Evolutionary conservation across 64 coral and sea anemone species (phyloP), one percentile per base, ranked within the genome.

Genomic region (Trachythela sp.): DNA sequence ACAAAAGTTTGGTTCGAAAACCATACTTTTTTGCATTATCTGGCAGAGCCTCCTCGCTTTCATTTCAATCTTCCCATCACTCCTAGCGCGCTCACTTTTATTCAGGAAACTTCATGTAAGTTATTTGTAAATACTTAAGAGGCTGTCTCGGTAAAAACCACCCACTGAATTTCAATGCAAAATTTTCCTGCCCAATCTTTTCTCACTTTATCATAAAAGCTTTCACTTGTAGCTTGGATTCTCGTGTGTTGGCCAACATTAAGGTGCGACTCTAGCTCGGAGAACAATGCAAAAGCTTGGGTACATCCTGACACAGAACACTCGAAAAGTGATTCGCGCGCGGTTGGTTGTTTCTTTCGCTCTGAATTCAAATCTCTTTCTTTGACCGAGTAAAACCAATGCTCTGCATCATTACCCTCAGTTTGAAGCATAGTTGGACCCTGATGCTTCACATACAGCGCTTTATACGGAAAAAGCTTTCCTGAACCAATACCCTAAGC

Each of bases 261-360:
- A 40, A 95, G 84, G 89, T 95, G 94, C 42, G 68, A 89, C 87
- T 95, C 88, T 15, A 95, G 88, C 39, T 95, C 90, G 52, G 76
- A 72, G 84, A 94, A 94, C 60, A 48, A 87, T 11, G 34, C 48
- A 54, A 94, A 94, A 27, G 60, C 64, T 87, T 92, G 77, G 49
- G 39, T 85, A 86, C 94, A 94, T 22, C 70, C 54, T 36, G 87
- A 88, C 83, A 86, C 87, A 17, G 94, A 77, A 89, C 94, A 94
- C 34, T 87, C 42, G 87, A 94, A 94, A 17, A 94, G 31, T 83
- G 85, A 34, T 48, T 48, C 27, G 24, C 42, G 30, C 48, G 83
- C 56, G 11, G 11, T n/a, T 8, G 29, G 9, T 77, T 58, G 38
- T 58, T 85, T 76, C 39, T 34, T 43, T 45, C 72, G 84, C 13